Evolutionary conservation across 2,888 invertebrate species (phyloP), one percentile per base, ranked within the genome.

Genomic region (Gandaritis pyraliata): DNA sequence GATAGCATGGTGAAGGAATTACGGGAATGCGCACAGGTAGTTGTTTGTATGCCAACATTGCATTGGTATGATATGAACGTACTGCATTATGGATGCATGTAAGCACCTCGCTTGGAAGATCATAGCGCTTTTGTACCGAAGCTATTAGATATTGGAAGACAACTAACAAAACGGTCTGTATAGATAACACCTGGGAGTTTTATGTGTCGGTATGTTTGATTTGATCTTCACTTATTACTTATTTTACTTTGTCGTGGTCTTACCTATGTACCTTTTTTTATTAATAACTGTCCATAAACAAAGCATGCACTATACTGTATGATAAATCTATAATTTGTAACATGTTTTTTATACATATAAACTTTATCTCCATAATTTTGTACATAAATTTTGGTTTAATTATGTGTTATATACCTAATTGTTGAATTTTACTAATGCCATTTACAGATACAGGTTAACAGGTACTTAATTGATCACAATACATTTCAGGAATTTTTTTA

Each of bases 41-140:
- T 29, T 57, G 36, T 18, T 45, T 58, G 36, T 57, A 43, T 41
- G 12, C 36, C 41, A 15, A 7, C 30, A 45, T n/a, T 33, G n/a
- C n/a, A n/a, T n/a, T n/a, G n/a, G n/a, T n/a, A n/a, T n/a, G 41
- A 18, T 51, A 52, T 57, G 15, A 48, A 18, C 15, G 38, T n/a
- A 53, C 52, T 43, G 49, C 36, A 56, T 41, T 49, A 12, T 33
- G 30, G 13, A 30, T 39, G 58, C 62, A 62, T 61, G 61, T 39
- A 52, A 52, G 49, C 60, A 60, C 33, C 39, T 48, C 0, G 33
- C 33, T 36, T 43, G 46, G 15, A 61, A 11, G 33, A 41, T 18
- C 11, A 18, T 15, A 47, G 47, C 18, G 55, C 56, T 56, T 52
- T 38, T 43, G 47, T 57, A 57, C 47, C 30, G 30, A 52, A 16